These are phyloP conservation scores for Drosophila stalkeri DNA, from an alignment of 2,888 invertebrate genomes.

Conservation along the genomic window DNA sequence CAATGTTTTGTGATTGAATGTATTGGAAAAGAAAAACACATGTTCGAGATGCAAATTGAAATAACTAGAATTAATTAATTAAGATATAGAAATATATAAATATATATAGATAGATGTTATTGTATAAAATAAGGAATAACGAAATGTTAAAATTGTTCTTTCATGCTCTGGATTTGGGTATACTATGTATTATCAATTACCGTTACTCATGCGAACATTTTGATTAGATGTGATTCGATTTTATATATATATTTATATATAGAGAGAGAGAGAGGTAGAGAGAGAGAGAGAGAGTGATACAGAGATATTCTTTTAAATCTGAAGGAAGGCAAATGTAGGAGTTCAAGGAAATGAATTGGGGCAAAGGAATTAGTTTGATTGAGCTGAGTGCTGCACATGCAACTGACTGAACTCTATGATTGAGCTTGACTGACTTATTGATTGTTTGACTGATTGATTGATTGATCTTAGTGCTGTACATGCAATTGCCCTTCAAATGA, in stretches of 20 bases:
- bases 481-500: not conserved
- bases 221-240: conserved; percentile 32
- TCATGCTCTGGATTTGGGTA: conserved; percentile 18
- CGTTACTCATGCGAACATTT: conserved; percentile 58
- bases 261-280: not conserved
- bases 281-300: not conserved
- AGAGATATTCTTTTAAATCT: not conserved
- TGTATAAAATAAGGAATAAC: conserved; percentile 25
- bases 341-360: not conserved
- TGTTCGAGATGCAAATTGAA: conserved; percentile 32
- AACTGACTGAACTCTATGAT: not conserved
- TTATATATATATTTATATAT: conserved; percentile 4
- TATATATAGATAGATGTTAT: not conserved
- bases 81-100: conserved; percentile 8
- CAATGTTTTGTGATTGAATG: conserved; percentile 59
- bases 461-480: conserved; percentile 1
- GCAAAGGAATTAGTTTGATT: not conserved
- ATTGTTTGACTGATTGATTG: not conserved
- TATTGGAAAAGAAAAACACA: conserved; percentile 15
- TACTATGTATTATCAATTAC: conserved; percentile 40
- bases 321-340: conserved; percentile 9
- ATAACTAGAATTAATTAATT: conserved; percentile 17
- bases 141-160: conserved; percentile 12
- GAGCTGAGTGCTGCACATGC: not conserved
- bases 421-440: not conserved